A percentile compares a stretch with the other conserved stretches of the same genome.
phyloP scores from a whole-genome alignment of 2,888 invertebrate genomes.

The Andricus quercusramuli region DNA sequence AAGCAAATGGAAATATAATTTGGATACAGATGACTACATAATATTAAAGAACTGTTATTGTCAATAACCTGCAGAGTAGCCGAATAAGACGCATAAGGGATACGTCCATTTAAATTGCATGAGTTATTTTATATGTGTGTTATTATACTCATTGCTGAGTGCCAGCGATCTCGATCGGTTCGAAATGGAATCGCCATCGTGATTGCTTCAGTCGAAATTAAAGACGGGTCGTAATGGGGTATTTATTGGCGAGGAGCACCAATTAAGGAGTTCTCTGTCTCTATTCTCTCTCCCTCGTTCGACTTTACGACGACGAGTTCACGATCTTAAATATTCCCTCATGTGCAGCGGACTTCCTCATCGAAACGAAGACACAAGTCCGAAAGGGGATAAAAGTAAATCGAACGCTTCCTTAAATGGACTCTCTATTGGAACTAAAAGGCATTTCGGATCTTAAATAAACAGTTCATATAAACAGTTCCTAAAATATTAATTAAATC shows the following conservation, averaged over 20 bases:
- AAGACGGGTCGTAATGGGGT: slow-evolving; percentile 20
- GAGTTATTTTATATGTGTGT: slow-evolving; percentile 10
- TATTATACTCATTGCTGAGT: slow-evolving; percentile 7
- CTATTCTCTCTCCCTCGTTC: slow-evolving; percentile 24
- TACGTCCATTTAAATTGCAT: background rate
- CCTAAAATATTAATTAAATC: background rate
- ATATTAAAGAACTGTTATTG: background rate
- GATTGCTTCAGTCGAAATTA: slow-evolving; percentile 31
- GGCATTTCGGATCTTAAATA: background rate
- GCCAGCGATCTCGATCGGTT: background rate
- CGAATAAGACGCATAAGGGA: slow-evolving; percentile 5
- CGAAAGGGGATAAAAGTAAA: slow-evolving; percentile 11
- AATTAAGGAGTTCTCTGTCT: slow-evolving; percentile 30
- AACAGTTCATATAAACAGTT: background rate
- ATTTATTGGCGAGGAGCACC: slow-evolving; percentile 27
- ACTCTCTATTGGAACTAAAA: background rate
- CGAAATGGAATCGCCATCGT: slow-evolving; percentile 9
- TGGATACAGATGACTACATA: too few relatives aligned
- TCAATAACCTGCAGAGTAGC: background rate
- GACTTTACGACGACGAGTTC: slow-evolving; percentile 34
- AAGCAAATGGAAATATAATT: too few relatives aligned
- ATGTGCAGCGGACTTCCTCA: slow-evolving; percentile 12
- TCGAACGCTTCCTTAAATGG: slow-evolving; percentile 23
- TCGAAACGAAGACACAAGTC: slow-evolving; percentile 21
- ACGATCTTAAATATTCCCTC: slow-evolving; percentile 28